Percentiles rank a stretch among this genome's conserved stretches.
Evolutionary conservation across 2,113 vertebrate species (phyloP).

Genomic region (Catharus minimus): DNA sequence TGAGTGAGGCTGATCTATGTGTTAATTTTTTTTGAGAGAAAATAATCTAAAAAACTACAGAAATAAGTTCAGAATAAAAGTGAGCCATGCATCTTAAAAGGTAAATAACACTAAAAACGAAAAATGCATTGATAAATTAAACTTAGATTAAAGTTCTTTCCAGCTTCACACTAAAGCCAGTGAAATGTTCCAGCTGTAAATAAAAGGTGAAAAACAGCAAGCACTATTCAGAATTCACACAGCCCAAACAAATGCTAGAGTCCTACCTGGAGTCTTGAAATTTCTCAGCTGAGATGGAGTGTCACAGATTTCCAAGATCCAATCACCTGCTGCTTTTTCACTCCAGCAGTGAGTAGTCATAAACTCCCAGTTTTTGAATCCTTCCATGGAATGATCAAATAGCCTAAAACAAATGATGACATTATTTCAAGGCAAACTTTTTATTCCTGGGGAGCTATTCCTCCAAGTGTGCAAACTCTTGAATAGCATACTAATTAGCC

Average conservation of each 20-base stretch:
- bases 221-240: background rate
- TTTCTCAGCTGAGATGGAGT: constrained; percentile 95
- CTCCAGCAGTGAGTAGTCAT: constrained; percentile 99
- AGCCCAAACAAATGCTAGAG: background rate
- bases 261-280: constrained; percentile 94
- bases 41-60: fast-evolving
- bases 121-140: background rate
- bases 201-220: background rate
- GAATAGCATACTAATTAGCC: background rate
- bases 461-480: background rate
- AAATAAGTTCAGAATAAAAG: background rate
- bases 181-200: background rate
- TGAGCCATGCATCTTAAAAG: background rate
- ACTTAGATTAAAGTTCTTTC: background rate
- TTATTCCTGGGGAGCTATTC: background rate
- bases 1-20: background rate
- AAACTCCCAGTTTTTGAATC: constrained; percentile 99
- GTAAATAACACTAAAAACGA: background rate
- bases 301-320: constrained; percentile 96
- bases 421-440: background rate
- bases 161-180: background rate
- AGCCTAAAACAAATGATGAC: constrained; percentile 77
- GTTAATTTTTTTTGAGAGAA: background rate
- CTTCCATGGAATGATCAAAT: constrained; percentile 99
- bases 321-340: constrained; percentile 94